Base-by-base conservation (phyloP, 2,888 invertebrate genomes). In the Cephus nigrinus region DNA sequence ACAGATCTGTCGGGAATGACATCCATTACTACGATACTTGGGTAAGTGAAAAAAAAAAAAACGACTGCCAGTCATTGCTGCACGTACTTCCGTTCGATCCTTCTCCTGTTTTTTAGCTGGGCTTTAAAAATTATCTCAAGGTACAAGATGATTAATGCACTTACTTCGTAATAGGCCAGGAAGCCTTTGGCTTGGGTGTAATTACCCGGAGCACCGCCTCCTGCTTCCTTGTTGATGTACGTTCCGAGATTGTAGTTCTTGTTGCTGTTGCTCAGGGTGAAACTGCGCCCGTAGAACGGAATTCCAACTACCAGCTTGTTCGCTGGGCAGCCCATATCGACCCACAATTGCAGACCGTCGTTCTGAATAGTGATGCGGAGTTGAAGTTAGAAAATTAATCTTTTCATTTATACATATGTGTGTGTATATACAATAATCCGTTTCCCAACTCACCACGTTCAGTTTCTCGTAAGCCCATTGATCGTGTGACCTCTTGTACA, bases 171-270 rank as follows among this genome's bases (percentile, higher is more conserved):
- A 88, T 97, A 97, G 75, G 97, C 94, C 90, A 97, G 94, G 91
- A 97, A 97, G 78, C 97, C 97, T 79, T 96, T 95, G 34, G 97
- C 97, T 81, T 96, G 96, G 0, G 97, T 98, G 88, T 95, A 98
- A 1, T 96, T 95, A 0, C 97, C 97, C 0, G 97, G 96, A 23
- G 93, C 94, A 0, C 97, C 98, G 33, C 97, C 97, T 0, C 96
- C 97, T 4, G 97, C 97, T 92, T 97, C 98, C 91, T 97, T 97
- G 90, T 97, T 97, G 88, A 98, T 97, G 89, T 96, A 97, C 0
- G 97, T 97, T 55, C 97, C 97, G 69, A 96, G 93, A 75, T 95
- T 95, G 88, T 97, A 96, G 92, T 97, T 97, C 82, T 93, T 96
- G 91, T 97, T 97, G 15, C 97, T 95, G 78, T 94, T 94, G 78